Percentiles rank a stretch among this genome's conserved stretches.
These are phyloP conservation scores for Homarus americanus DNA, from an alignment of 1,140 invertebrate genomes.

Conservation along the genomic window DNA sequence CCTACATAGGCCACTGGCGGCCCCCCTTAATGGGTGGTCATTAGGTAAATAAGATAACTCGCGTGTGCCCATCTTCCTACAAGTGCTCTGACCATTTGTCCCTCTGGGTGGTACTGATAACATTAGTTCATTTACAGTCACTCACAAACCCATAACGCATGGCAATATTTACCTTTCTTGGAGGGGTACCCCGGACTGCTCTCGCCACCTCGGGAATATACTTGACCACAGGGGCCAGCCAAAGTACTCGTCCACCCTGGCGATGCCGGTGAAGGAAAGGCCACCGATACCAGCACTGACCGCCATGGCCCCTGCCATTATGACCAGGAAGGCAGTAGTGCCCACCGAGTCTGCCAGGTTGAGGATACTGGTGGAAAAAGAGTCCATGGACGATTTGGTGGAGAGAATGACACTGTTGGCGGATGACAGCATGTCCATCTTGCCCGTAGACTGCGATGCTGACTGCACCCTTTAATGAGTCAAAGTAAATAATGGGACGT, in stretches of 20 bases:
- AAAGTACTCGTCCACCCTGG: constrained; percentile 46
- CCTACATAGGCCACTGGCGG: too few species aligned
- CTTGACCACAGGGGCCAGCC: constrained; percentile 43
- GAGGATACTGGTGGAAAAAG: not conserved
- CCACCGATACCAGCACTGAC: constrained; percentile 18
- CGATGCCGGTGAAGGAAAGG: constrained; percentile 25
- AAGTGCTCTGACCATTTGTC: too few species aligned
- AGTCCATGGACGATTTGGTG: constrained; percentile 28
- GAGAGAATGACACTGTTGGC: constrained; percentile 44
- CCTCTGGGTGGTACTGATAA: too few species aligned
- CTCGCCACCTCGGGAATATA: constrained; percentile 20
- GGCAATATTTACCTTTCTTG: not conserved
- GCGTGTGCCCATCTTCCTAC: too few species aligned
- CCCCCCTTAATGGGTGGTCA: too few species aligned
- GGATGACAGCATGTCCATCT: constrained; percentile 36
- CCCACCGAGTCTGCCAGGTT: constrained; percentile 38
- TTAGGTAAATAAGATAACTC: too few species aligned
- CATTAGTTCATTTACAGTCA: too few species aligned
- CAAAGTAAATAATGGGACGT: too few species aligned
- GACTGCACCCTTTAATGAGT: too few species aligned
- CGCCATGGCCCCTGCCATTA: constrained; percentile 42
- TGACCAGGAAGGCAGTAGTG: constrained; percentile 29
- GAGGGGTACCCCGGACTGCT: not conserved
- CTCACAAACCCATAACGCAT: too few species aligned
- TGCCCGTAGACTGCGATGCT: too few species aligned